Base-by-base conservation (phyloP, 1,140 invertebrate species). In the Drosophila fuyamai region DNA sequence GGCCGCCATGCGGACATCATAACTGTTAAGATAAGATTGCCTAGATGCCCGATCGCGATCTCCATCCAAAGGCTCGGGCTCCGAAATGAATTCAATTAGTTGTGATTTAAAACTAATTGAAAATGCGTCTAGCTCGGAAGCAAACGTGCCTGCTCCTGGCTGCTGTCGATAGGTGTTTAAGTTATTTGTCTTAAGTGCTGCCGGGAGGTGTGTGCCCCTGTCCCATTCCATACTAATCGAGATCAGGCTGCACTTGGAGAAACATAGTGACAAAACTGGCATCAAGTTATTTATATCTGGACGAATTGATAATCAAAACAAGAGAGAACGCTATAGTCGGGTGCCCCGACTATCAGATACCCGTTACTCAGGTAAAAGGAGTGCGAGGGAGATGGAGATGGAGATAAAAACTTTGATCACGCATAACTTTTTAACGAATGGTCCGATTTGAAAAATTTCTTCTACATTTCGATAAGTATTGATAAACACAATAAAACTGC, bases 91-190 rank as follows among this genome's bases (percentile, higher is more conserved):
- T 86, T 88, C 83, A 86, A 89, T 86, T 88, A 86, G 83, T 83
- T 88, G 76, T 86, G 83, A 86, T 88, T 88, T 83, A 86, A 79
- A 83, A 88, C 83, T 89, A 86, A 86, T 86, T 86, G 83, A 89
- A 86, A 83, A 86, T 86, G 83, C 83, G 79, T 88, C 76, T 59
- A 51, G 59, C 51, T 65, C 56, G 54, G 71, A 50, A 62, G 63
- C 50, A 59, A 60, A 29, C 70, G 32, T 43, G 53, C 14, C 47
- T 41, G 41, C 46, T 61, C 51, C 61, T 36, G 38, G 27, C 44
- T 56, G 38, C 76, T 73, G 79, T 86, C 83, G 79, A 88, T 74
- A 86, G 83, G 83, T 86, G 83, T 86, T 86, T 77, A 86, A 86
- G 84, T 82, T 86, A 86, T 86, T 86, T 88, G 79, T 83, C 83